Conservation (phyloP, 2,113 vertebrate species). For the Oxyruncus cristatus region DNA sequence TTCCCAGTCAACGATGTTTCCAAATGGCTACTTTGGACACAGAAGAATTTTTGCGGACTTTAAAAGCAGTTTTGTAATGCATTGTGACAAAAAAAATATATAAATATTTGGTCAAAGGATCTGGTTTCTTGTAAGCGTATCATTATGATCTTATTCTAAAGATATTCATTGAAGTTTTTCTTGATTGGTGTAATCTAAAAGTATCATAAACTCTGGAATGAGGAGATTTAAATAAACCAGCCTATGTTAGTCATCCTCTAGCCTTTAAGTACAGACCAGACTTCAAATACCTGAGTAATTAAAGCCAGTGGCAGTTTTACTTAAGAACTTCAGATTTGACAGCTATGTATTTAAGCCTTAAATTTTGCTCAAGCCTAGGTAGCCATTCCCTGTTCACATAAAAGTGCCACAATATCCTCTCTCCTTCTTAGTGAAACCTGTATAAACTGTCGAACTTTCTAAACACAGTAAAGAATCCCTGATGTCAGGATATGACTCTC, state of each 20-base stretch:
- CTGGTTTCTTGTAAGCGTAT: not conserved
- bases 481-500: not conserved
- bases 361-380: not conserved
- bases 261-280: not conserved
- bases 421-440: not conserved
- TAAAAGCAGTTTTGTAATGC: not conserved
- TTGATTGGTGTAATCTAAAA: not conserved
- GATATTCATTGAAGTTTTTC: not conserved
- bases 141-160: not conserved
- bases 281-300: not conserved
- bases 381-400: not conserved
- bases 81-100: not conserved
- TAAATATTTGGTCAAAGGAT: not conserved
- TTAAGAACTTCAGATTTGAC: not conserved
- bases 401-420: not conserved
- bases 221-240: not conserved
- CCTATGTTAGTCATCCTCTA: not conserved
- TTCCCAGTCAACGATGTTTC: not conserved
- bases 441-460: not conserved
- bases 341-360: not conserved
- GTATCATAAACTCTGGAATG: not conserved
- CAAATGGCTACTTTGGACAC: not conserved
- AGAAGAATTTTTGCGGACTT: not conserved
- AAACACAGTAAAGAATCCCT: not conserved
- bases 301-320: not conserved